Percentiles rank a stretch among this genome's conserved stretches.
Evolutionary conservation across 2,888 invertebrate genomes (phyloP).

Genomic region (Drosophila colorata): DNA sequence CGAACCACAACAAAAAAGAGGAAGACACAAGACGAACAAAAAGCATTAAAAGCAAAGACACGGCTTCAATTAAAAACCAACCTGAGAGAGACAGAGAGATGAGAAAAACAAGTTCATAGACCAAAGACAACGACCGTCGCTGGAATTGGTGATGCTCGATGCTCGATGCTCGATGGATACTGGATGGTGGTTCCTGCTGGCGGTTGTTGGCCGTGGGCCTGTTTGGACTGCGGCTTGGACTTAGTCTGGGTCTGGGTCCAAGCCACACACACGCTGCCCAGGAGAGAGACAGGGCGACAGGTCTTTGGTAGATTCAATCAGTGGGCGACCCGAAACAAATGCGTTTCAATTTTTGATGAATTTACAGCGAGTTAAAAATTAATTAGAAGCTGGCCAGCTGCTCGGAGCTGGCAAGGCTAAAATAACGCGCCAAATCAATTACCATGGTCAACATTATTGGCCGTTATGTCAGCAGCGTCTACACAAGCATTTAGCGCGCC

Average conservation of each 20-base stretch:
- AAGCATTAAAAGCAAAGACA: slow-evolving; percentile 66
- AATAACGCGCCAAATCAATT: slow-evolving; percentile 67
- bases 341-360: slow-evolving; percentile 67
- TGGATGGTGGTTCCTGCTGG: slow-evolving; percentile 21
- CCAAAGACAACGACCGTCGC: slow-evolving; percentile 69
- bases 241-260: slow-evolving; percentile 19
- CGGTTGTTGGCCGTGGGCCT: slow-evolving; percentile 51
- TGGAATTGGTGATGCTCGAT: slow-evolving; percentile 24
- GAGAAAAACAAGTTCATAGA: slow-evolving; percentile 78
- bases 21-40: slow-evolving; percentile 40
- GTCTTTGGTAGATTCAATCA: slow-evolving; percentile 34
- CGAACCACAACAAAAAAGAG: slow-evolving; percentile 22
- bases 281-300: not conserved
- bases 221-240: slow-evolving; percentile 21
- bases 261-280: slow-evolving; percentile 39
- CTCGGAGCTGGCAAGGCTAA: slow-evolving; percentile 2
- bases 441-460: slow-evolving; percentile 59
- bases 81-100: slow-evolving; percentile 28
- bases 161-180: slow-evolving; percentile 11
- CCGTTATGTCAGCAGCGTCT: slow-evolving; percentile 48
- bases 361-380: slow-evolving; percentile 71
- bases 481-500: slow-evolving; percentile 54
- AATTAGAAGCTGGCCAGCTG: slow-evolving; percentile 56
- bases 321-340: slow-evolving; percentile 68
- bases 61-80: slow-evolving; percentile 74